These are phyloP conservation scores for Melanotaenia boesemani DNA, from an alignment of 2,797 vertebrate genomes.

Conservation along the genomic window DNA sequence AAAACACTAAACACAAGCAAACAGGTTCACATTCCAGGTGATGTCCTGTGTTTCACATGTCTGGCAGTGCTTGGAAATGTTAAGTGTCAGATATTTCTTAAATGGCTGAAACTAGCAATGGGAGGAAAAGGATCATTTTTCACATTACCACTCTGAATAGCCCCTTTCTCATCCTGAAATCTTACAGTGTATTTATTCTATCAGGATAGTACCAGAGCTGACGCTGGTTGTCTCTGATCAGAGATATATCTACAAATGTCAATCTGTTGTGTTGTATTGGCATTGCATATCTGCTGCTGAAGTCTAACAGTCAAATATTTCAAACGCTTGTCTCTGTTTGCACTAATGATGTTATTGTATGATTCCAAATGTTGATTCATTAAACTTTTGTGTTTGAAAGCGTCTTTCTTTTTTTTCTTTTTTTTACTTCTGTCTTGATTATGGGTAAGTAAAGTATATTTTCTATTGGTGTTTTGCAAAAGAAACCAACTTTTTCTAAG, in stretches of 20 bases:
- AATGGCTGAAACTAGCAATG: conserved; percentile 10
- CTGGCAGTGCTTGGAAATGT: conserved; percentile 21
- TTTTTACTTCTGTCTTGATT: not conserved
- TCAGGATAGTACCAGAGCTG: conserved; percentile 40
- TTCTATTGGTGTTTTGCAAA: not conserved
- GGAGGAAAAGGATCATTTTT: conserved; percentile 4
- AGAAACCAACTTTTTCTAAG: not conserved
- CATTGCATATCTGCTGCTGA: conserved; percentile 64
- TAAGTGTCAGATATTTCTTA: conserved; percentile 23
- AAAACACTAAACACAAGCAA: conserved; percentile 8
- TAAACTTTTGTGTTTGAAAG: conserved; percentile 74
- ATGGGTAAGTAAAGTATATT: not conserved
- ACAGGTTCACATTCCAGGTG: conserved; percentile 14
- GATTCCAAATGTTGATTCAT: conserved; percentile 71
- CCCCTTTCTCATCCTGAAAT: conserved; percentile 13
- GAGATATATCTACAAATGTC: conserved; percentile 46
- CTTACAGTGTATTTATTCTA: conserved; percentile 52
- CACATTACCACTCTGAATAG: conserved; percentile 10
- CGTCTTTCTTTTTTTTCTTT: not conserved
- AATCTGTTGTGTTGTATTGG: conserved; percentile 61
- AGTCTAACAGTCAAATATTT: conserved; percentile 57
- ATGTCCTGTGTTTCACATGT: not conserved
- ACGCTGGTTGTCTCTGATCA: conserved; percentile 50
- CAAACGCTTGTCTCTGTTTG: conserved; percentile 74
- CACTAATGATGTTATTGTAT: conserved; percentile 73